These are phyloP conservation scores for Lycocorax pyrrhopterus DNA, from an alignment of 2,113 vertebrate species.

Conservation along the genomic window DNA sequence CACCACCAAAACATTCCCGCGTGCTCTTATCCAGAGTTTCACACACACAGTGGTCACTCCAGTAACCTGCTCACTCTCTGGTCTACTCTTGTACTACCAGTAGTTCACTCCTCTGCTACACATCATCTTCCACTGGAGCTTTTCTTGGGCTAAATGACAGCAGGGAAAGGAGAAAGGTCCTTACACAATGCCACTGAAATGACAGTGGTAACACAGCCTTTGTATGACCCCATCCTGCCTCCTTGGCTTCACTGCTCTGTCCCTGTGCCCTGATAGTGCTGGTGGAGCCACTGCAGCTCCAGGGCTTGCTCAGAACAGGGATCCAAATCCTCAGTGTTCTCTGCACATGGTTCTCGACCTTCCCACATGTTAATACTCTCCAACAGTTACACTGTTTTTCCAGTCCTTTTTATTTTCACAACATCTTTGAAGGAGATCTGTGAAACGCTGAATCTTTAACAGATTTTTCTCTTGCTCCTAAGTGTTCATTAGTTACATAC, in stretches of 20 bases:
- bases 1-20: background rate
- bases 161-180: background rate
- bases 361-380: background rate
- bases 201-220: background rate
- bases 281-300: background rate
- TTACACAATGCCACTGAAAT: background rate
- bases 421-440: constrained; percentile 13
- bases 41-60: background rate
- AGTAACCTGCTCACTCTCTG: background rate
- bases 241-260: background rate
- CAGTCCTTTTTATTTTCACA: constrained; percentile 31
- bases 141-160: background rate
- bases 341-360: background rate
- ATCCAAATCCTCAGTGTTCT: background rate
- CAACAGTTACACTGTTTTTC: constrained; percentile 21
- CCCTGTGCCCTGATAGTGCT: background rate
- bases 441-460: constrained; percentile 38
- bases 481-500: constrained; percentile 30
- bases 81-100: background rate
- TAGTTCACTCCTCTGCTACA: background rate
- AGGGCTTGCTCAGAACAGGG: background rate
- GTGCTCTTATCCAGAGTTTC: background rate
- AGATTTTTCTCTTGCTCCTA: constrained; percentile 12
- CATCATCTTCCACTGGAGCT: background rate
- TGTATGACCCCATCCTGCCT: background rate